Base-by-base conservation (phyloP, 2,888 invertebrate genomes). In the Lepeophtheirus nordmannii region DNA sequence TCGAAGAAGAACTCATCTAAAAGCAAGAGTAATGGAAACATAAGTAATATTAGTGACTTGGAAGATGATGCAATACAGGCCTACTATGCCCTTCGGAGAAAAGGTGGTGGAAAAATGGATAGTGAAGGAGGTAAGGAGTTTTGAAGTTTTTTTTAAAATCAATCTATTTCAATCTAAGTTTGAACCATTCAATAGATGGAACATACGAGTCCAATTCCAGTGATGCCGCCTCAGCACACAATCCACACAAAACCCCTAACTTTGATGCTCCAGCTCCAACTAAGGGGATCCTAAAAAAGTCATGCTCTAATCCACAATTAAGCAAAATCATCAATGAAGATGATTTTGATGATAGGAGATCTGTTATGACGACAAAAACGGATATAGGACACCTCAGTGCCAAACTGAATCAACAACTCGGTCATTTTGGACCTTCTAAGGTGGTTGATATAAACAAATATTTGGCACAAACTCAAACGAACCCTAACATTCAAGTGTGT, bases 221-320 rank as follows among this genome's bases (percentile, higher is more conserved):
- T 17, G 53, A 46, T 46, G 53, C 53, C 14, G 53, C 53, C 53
- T 46, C 53, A 17, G 53, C 53, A 5, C 22, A 20, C 12, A 37
- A n/a, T 12, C 62, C 60, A 10, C 22, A n/a, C n/a, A n/a, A 39
- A 11, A 62, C 7, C 1, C 65, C 65, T 7, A 65, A 65, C 39
- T 58, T 58, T 39, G 58, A 58, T 17, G 65, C 63, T 46, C 63
- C 65, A 8, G 58, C 58, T 9, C 65, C 65, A 38, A 56, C 65
- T 17, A 65, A 65, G 30, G 66, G 66, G n/a, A 66, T 66, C 40
- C 46, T 66, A 30, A 66, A 66, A 30, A 66, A 66, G 37, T 58
- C 60, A n/a, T 39, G 17, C 23, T 66, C 66, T 14, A 66, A 66
- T 23, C 66, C 66, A 20, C 58, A 58, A 12, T 46, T 66, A 1